phyloP scores from a whole-genome alignment of 2,113 vertebrate genomes.

The Pimephales promelas region DNA sequence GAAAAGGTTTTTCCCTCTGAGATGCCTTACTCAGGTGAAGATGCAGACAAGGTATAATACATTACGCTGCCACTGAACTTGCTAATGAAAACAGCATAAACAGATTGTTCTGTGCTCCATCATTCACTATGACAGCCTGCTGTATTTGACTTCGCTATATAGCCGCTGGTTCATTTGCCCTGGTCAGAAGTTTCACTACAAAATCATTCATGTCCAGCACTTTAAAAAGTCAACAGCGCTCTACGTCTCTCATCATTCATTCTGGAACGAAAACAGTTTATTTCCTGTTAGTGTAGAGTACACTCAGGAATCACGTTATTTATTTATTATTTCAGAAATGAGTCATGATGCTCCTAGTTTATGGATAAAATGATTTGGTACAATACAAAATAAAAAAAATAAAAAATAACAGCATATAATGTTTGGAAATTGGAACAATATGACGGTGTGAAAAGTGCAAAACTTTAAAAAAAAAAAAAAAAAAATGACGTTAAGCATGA shows the following conservation, averaged over 20 bases:
- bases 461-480: too few relatives aligned
- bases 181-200: conserved; percentile 20
- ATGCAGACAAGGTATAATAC: background rate
- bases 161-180: conserved; percentile 47
- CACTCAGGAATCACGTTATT: conserved; percentile 2
- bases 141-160: conserved; percentile 46
- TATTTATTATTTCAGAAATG: background rate
- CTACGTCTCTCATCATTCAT: conserved; percentile 35
- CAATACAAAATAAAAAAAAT: background rate
- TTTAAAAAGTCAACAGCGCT: conserved; percentile 41
- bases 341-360: background rate
- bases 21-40: background rate
- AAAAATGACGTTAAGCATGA: too few relatives aligned
- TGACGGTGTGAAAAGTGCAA: too few relatives aligned
- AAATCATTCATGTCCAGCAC: conserved; percentile 49
- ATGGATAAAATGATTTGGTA: background rate
- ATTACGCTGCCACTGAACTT: conserved; percentile 30
- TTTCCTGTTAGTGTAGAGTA: conserved; percentile 21
- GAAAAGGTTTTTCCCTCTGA: background rate
- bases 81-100: conserved; percentile 38
- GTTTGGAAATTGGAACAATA: too few relatives aligned
- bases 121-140: conserved; percentile 42
- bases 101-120: conserved; percentile 9
- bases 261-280: conserved; percentile 35
- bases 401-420: too few relatives aligned